Conservation (phyloP, 2,888 invertebrate species). For the Druceiella hillmani region DNA sequence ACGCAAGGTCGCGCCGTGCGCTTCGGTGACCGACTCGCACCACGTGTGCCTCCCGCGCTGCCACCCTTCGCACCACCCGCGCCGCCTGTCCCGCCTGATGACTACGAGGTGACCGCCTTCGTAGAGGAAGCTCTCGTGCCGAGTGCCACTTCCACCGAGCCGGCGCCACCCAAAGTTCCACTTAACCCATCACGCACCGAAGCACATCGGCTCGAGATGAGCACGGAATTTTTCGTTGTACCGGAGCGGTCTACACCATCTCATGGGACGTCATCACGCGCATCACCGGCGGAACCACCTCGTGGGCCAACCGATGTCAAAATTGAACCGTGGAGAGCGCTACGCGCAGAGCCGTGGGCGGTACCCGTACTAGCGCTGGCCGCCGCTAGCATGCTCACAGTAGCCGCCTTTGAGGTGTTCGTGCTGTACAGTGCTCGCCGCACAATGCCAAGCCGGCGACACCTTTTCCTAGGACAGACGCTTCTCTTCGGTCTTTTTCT, state of each 20-base stretch:
- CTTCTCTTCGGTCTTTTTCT: slow-evolving; percentile 77
- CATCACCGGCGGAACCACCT: slow-evolving; percentile 29
- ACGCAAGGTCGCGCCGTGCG: slow-evolving; percentile 34
- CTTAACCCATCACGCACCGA: slow-evolving; percentile 37
- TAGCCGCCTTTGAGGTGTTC: slow-evolving; percentile 84
- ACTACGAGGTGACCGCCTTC: slow-evolving; percentile 36
- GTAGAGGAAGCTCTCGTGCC: no score
- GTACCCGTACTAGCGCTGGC: slow-evolving; percentile 82
- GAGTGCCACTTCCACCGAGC: slow-evolving; percentile 28
- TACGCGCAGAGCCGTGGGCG: slow-evolving; percentile 82
- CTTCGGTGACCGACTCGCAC: slow-evolving; percentile 42
- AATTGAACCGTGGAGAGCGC: no score
- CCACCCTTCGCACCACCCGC: slow-evolving; percentile 28
- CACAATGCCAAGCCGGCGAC: slow-evolving; percentile 77
- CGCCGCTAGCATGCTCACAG: slow-evolving; percentile 76
- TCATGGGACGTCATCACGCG: slow-evolving; percentile 31
- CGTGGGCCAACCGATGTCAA: slow-evolving; percentile 33
- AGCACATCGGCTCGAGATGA: slow-evolving; percentile 64
- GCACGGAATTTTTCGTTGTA: slow-evolving; percentile 78
- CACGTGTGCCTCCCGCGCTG: slow-evolving; percentile 37
- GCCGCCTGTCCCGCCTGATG: slow-evolving; percentile 27
- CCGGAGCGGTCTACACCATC: slow-evolving; percentile 49
- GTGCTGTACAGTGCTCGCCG: slow-evolving; percentile 77
- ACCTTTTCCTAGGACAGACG: slow-evolving; percentile 83
- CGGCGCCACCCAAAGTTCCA: slow-evolving; percentile 27